Conservation (phyloP, 2,113 vertebrate species). For the Thalassoma bifasciatum region DNA sequence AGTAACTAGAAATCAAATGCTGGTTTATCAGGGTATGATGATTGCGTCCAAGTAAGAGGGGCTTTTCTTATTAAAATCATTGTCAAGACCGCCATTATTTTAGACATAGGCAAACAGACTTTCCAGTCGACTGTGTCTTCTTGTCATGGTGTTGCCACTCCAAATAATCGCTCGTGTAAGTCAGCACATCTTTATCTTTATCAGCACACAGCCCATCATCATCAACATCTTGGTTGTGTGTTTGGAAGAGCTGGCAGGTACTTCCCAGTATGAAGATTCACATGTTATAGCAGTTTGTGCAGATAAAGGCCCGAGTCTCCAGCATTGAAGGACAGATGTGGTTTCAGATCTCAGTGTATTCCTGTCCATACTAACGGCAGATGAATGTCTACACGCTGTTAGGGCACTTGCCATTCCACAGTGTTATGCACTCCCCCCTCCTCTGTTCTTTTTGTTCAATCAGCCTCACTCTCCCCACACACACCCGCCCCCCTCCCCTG, state of each 20-base stretch:
- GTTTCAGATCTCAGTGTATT: slow-evolving; percentile 26
- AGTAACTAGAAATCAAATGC: slow-evolving; percentile 22
- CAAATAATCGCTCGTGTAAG: slow-evolving; percentile 22
- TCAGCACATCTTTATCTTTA: slow-evolving; percentile 10
- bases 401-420: slow-evolving; percentile 58
- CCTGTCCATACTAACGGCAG: slow-evolving; percentile 23
- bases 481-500: slow-evolving; percentile 39
- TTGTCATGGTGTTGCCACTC: slow-evolving; percentile 25
- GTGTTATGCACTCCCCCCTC: slow-evolving; percentile 56
- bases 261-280: slow-evolving; percentile 9
- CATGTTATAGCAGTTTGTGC: slow-evolving; percentile 16
- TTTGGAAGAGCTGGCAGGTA: slow-evolving; percentile 13
- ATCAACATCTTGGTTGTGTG: background rate
- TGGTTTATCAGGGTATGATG: slow-evolving; percentile 12
- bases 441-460: slow-evolving; percentile 71
- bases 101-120: no score
- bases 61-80: background rate
- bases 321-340: slow-evolving; percentile 13
- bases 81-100: slow-evolving; percentile 1
- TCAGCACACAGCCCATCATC: slow-evolving; percentile 3
- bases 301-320: slow-evolving; percentile 30
- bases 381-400: slow-evolving; percentile 43
- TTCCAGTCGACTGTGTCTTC: background rate
- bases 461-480: slow-evolving; percentile 49
- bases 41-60: slow-evolving; percentile 4